Percentiles rank a stretch among this genome's conserved stretches.
Conservation (phyloP, 2,888 invertebrate genomes). For the Trissolcus brochymenae region DNA sequence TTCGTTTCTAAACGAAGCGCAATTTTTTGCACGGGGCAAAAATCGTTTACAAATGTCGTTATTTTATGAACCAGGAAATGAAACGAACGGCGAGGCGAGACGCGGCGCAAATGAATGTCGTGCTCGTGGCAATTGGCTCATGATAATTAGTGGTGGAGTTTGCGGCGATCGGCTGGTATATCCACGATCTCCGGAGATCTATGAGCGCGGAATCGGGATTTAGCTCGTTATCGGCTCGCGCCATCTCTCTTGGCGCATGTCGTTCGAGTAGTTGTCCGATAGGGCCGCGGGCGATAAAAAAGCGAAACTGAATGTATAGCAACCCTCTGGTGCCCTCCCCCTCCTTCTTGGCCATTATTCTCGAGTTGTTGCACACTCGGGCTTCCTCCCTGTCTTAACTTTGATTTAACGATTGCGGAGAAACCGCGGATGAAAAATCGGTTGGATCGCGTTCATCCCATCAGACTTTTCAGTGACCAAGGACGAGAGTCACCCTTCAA, state of each 20-base stretch:
- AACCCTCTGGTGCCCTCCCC: conserved; percentile 61
- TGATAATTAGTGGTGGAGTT: conserved; percentile 69
- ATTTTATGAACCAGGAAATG: no score
- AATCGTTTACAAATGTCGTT: conserved; percentile 15
- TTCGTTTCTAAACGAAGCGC: background rate
- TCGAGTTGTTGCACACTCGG: conserved; percentile 26
- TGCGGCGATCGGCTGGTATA: conserved; percentile 51
- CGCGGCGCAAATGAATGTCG: conserved; percentile 42
- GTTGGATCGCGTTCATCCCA: conserved; percentile 1
- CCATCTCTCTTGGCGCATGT: conserved; percentile 44
- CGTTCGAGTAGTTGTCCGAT: conserved; percentile 38
- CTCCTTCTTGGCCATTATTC: conserved; percentile 46
- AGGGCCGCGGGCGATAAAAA: conserved; percentile 54
- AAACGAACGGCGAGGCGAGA: background rate
- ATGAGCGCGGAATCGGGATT: conserved; percentile 54
- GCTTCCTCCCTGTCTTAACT: conserved; percentile 44
- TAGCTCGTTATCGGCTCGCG: conserved; percentile 34
- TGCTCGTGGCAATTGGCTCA: conserved; percentile 63
- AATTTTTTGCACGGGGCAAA: background rate
- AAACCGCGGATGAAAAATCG: conserved; percentile 16
- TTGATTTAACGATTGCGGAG: conserved; percentile 56
- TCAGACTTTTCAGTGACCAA: conserved; percentile 8
- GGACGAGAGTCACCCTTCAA: conserved; percentile 61
- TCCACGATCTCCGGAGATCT: conserved; percentile 56
- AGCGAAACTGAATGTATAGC: conserved; percentile 66